Conservation (phyloP, 2,888 invertebrate genomes). For the Thumatha senex region DNA sequence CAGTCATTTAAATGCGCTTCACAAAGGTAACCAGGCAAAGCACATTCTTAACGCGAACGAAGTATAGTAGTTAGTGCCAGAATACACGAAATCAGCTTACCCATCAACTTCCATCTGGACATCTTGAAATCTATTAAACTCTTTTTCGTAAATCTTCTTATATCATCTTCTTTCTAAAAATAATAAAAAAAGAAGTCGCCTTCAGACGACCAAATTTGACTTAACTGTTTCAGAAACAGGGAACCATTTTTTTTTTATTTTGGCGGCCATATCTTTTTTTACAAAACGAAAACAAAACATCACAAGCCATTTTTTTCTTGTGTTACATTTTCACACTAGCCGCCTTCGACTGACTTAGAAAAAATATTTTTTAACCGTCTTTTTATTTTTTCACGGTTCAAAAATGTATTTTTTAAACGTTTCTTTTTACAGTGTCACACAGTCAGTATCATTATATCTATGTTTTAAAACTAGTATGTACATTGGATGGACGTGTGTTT, state of each 20-base stretch:
- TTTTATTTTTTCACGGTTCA: slow-evolving; percentile 41
- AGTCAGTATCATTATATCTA: slow-evolving; percentile 10
- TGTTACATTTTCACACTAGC: slow-evolving; percentile 63
- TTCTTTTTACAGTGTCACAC: slow-evolving; percentile 32
- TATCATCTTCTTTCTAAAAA: slow-evolving; percentile 7
- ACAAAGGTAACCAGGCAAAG: too few relatives aligned
- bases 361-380: slow-evolving; percentile 70
- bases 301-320: slow-evolving; percentile 76
- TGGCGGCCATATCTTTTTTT: slow-evolving; percentile 67
- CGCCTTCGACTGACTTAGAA: slow-evolving; percentile 65
- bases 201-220: slow-evolving; percentile 9
- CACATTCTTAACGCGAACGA: too few relatives aligned
- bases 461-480: slow-evolving; percentile 30
- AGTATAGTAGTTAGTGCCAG: too few relatives aligned
- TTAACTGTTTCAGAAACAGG: slow-evolving; percentile 44
- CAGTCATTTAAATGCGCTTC: too few relatives aligned
- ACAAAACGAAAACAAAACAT: slow-evolving; percentile 55
- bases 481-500: slow-evolving; percentile 18
- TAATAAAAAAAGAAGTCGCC: slow-evolving; percentile 13
- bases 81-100: too few relatives aligned
- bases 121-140: too few relatives aligned
- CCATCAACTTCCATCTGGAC: too few relatives aligned
- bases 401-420: slow-evolving; percentile 30
- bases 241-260: slow-evolving; percentile 59
- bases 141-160: too few relatives aligned